phyloP scores from a whole-genome alignment of 1,140 invertebrate species.

The Lucilia sericata region DNA sequence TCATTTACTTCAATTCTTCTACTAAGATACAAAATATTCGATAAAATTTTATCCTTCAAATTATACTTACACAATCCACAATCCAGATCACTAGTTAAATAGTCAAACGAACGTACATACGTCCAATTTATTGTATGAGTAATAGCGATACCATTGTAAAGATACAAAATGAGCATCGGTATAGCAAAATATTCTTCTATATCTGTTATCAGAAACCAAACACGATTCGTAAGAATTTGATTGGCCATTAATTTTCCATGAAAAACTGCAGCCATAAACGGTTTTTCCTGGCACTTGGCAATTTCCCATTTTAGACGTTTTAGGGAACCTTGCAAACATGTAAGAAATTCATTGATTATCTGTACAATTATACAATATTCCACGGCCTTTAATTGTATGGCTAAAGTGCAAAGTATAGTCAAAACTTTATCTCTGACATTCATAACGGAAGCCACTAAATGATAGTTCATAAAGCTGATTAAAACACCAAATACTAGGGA shows the following conservation, averaged over 20 bases:
- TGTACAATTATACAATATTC: conserved; percentile 17
- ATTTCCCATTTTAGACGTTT: not conserved
- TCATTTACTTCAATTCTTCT: no score
- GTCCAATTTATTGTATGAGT: conserved; percentile 10
- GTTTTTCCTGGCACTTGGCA: not conserved
- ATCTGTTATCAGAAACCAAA: not conserved
- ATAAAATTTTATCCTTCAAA: not conserved
- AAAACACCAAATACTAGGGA: not conserved
- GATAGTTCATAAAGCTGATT: not conserved
- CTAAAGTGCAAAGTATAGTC: not conserved
- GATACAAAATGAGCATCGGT: conserved; percentile 8
- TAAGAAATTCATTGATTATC: not conserved
- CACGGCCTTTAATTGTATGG: not conserved
- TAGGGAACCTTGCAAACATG: not conserved
- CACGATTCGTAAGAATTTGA: not conserved
- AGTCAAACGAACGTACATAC: conserved; percentile 3
- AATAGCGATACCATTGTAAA: conserved; percentile 11
- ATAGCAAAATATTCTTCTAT: not conserved
- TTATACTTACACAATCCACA: not conserved
- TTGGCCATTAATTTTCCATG: not conserved
- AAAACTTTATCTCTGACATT: not conserved
- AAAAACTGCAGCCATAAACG: no score
- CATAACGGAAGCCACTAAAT: not conserved
- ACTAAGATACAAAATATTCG: not conserved
- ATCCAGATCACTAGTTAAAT: not conserved